phyloP scores from a whole-genome alignment of 1,140 invertebrate genomes.

The Delia radicum region DNA sequence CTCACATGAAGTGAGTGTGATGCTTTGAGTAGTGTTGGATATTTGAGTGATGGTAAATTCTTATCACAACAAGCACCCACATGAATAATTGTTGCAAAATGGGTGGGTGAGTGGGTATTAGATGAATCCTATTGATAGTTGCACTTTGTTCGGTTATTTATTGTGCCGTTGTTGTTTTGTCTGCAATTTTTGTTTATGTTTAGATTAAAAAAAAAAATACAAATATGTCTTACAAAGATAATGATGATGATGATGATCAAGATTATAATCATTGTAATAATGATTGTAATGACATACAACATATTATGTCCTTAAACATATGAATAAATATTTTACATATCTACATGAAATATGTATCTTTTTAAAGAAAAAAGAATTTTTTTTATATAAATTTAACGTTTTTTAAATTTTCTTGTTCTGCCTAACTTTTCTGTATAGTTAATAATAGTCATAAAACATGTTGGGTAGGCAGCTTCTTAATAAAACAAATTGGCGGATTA shows the following conservation, averaged over 20 bases:
- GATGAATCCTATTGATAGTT: neutral
- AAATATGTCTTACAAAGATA: no score
- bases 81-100: neutral
- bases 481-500: no score
- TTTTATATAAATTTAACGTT: no score
- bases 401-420: no score
- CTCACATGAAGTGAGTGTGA: neutral
- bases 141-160: neutral
- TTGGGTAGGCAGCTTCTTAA: no score
- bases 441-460: no score
- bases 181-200: neutral
- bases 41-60: slow-evolving; percentile 22
- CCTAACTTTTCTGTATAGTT: no score
- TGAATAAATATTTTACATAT: no score
- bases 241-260: neutral
- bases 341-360: no score
- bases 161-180: neutral
- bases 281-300: no score
- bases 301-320: neutral
- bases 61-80: slow-evolving; percentile 16
- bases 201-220: neutral
- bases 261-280: neutral
- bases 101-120: neutral
- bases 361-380: no score
- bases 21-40: neutral